Evolutionary conservation across 2,113 vertebrate genomes (phyloP), one percentile per base, ranked within the genome.

Genomic region (Theristicus caerulescens): DNA sequence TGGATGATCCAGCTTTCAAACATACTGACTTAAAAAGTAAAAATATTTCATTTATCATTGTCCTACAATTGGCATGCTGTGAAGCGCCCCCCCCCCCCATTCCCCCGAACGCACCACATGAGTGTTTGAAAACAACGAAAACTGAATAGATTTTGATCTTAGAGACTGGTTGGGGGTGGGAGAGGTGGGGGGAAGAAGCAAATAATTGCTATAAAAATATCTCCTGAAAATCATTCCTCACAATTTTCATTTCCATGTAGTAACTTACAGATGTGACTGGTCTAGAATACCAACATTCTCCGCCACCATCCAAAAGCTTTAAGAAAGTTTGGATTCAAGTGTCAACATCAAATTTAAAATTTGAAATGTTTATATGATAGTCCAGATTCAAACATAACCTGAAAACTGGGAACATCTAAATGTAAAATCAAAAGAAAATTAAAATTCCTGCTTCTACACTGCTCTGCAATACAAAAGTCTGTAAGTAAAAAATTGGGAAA

Each of bases 1-100:
- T 26, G n/a, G 58, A 47, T 80, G 71, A 88, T 82, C 78, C 66
- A 76, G n/a, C 58, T 96, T 91, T 92, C 79, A 93, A 91, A 85
- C 38, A 62, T 4, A 65, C 25, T 54, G 70, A 27, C 57, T 89
- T 94, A 58, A 66, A 62, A 88, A 59, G 47, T 55, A 61, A 82
- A 42, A 52, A 36, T 52, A 80, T 70, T 85, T 70, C 10, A 61
- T 94, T 90, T 86, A 40, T 88, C 47, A 90, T 69, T 72, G 61
- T 58, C 62, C 36, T 61, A 69, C 1, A 2, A 31, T 13, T 52
- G 16, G 40, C 46, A 58, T n/a, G 62, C 25, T 65, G 19, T 21
- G 31, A 93, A 94, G 66, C 13, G 40, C 15, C 26, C 7, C 4
- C 34, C 8, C 26, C 21, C 15, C 12, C 27, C 2, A 17, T 32